Evolutionary conservation across 2,888 invertebrate genomes (phyloP), one percentile per base, ranked within the genome.

Genomic region (Eugnorisma glareosa): DNA sequence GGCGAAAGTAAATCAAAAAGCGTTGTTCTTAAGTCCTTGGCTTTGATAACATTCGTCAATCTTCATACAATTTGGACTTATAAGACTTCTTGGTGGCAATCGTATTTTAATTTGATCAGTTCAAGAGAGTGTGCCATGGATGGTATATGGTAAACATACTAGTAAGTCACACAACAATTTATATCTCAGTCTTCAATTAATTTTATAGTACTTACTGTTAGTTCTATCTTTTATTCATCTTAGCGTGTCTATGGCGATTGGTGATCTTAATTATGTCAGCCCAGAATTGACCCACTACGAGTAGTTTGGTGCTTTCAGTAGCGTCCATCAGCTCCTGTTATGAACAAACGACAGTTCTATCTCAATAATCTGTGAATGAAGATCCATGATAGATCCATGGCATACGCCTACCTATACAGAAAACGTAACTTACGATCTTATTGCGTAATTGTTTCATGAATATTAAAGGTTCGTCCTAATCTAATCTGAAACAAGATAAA

Each of bases 1-100:
- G 37, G 79, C 61, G 85, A 85, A 82, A 85, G 82, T 85, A 73
- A 67, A 61, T 67, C 57, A 71, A 28, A 67, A 79, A 57, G 37
- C 40, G 48, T 67, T 82, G 57, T 51, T 66, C 35, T 37, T 7
- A 59, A 59, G 28, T 40, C 74, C 81, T 82, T 84, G 82, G 57
- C 75, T 51, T 57, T 73, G 78, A 69, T 73, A 66, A 7, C 43
- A 59, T 61, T 75, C 5, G 28, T 61, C 54, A 43, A 28, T 67
- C 18, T 57, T 40, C 51, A 45, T 28, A 35, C 31, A 43, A 35
- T 45, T 31, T 43, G 7, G 45, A 35, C 37, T 28, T 45, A 15
- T 74, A 59, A 21, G 73, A 28, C n/a, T 45, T 54, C 28, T 15
- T 2, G 11, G 0, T n/a, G 43, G 1, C 61, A 40, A 31, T 6